Evolutionary conservation across 2,113 vertebrate species (phyloP), one percentile per base, ranked within the genome.

Genomic region (Hippocampus zosterae): DNA sequence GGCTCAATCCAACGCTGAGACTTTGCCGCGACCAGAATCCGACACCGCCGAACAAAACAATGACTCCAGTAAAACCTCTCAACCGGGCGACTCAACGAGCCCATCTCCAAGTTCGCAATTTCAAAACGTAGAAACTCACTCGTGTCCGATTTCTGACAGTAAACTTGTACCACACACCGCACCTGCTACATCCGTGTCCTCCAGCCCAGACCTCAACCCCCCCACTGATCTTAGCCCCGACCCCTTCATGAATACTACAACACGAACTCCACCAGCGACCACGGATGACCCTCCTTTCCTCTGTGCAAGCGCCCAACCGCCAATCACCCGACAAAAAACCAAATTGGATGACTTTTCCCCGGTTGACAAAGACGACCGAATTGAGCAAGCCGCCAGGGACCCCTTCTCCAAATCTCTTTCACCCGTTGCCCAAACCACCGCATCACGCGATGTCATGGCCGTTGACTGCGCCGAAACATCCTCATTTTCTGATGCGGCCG

Each of bases 141-240:
- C 74, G 1, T 74, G 61, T 4, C 50, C 79, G 27, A 61, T 70
- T 9, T 69, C 79, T 68, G 69, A 60, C 44, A 81, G 2, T 72
- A 63, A 82, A 78, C 72, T 83, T 13, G 62, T 46, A 50, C 77
- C 80, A 13, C 68, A 71, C 41, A 66, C 73, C 13, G 73, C 80
- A 67, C 84, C 75, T 67, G 70, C 46, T 1, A 76, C 84, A 55
- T 84, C 86, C 68, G 68, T 71, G 23, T 73, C 89, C 29, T 77
- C 84, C 37, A 92, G 89, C 53, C 87, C 88, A 57, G 84, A 89
- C 48, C 84, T 80, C 27, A 82, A 88, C 2, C 85, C 88, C 7
- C 85, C 84, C 2, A 69, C 85, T 52, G 86, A 92, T 73, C 84
- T 90, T n/a, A 92, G 82, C 70, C 87, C 84, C 40, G 92, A 90